Base-by-base conservation (phyloP, 2,113 vertebrate genomes). In the Hassar affinis region DNA sequence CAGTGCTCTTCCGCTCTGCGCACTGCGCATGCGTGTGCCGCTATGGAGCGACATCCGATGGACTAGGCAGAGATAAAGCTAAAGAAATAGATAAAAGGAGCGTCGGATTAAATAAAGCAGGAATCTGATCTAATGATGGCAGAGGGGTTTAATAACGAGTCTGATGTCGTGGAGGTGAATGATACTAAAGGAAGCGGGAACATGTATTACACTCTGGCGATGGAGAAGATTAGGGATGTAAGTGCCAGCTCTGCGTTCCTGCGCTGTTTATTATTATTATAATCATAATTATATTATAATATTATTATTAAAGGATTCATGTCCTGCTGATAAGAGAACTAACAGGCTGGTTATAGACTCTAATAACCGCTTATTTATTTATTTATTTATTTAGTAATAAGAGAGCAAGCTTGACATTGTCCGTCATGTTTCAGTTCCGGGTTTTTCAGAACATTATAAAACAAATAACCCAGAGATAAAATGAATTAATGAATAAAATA, bases 171-270 rank as follows among this genome's bases (percentile, higher is more conserved):
- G 64, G 86, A 90, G 79, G 90, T 62, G 51, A 90, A 78, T 7
- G 91, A 91, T 85, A 88, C 93, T 7, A 88, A 88, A 88, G 87
- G 85, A 78, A 88, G 90, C 45, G 93, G 90, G 3, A 92, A 88
- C 78, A 85, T 86, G 84, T 94, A 92, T 90, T 95, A 94, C 91
- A 91, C 89, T 59, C 78, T 93, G 42, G 93, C 91, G 7, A 89
- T 94, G 89, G 93, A 94, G 89, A 93, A 89, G 91, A 92, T 94
- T 82, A 94, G 92, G 87, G 92, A 94, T 93, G 94, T 94, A 87
- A 91, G 92, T 91, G 89, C 80, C 88, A 91, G 22, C 25, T 30
- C 52, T 56, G 8, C n/a, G 7, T 38, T 59, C 51, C 7, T 17
- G 22, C 49, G 0, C 17, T 17, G 14, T 27, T 74, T 30, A 30